These are phyloP conservation scores for Ariolimax columbianus DNA, from an alignment of 2,888 invertebrate species.

Conservation along the genomic window DNA sequence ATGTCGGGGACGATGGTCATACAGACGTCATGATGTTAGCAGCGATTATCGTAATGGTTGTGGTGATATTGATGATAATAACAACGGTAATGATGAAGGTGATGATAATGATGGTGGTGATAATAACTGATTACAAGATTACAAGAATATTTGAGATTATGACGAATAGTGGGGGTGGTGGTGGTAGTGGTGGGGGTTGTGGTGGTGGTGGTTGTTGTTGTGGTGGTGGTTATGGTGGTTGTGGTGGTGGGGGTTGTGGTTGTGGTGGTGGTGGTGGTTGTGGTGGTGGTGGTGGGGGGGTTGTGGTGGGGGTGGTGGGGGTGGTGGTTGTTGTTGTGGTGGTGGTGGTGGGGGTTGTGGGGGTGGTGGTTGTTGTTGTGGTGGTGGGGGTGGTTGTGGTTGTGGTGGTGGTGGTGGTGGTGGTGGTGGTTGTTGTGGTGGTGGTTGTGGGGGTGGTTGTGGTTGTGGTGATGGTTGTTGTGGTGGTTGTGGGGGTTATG, in stretches of 20 bases:
- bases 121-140: too few species aligned
- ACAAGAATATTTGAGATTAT: too few species aligned
- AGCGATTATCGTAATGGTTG: slow-evolving; percentile 26
- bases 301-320: slow-evolving; percentile 40
- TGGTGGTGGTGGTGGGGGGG: slow-evolving; percentile 31
- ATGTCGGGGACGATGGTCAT: slow-evolving; percentile 22
- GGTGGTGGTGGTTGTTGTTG: slow-evolving; percentile 35
- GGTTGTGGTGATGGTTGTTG: slow-evolving; percentile 42
- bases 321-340: slow-evolving; percentile 42
- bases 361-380: neutral
- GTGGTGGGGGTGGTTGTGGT: neutral
- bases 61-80: slow-evolving; percentile 46
- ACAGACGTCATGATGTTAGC: slow-evolving; percentile 31
- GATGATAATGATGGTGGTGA: slow-evolving; percentile 24
- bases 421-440: slow-evolving; percentile 28
- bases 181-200: slow-evolving; percentile 42
- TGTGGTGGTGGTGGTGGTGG: slow-evolving; percentile 18
- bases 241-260: slow-evolving; percentile 13
- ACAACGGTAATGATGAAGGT: slow-evolving; percentile 42
- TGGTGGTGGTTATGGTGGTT: slow-evolving; percentile 17
- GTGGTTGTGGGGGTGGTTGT: slow-evolving; percentile 35
- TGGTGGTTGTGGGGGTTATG: slow-evolving; percentile 27
- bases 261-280: slow-evolving; percentile 30
- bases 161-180: slow-evolving; percentile 35
- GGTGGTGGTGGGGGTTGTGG: slow-evolving; percentile 14